Conservation (phyloP, 2,797 vertebrate species). For the Glossophaga mutica region DNA sequence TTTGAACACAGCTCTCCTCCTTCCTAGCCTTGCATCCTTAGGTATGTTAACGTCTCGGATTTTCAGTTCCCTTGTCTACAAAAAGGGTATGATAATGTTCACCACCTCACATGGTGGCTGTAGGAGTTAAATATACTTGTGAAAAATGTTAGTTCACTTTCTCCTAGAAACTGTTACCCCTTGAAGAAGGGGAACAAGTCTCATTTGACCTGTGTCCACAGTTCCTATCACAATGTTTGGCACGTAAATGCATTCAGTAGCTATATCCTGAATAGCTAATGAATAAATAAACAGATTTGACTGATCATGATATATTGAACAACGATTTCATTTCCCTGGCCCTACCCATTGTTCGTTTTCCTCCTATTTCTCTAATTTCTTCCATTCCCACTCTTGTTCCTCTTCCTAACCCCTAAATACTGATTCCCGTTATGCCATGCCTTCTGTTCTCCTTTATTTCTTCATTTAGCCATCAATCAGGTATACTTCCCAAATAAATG, state of each 20-base stretch:
- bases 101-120: neutral
- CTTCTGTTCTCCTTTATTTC: neutral
- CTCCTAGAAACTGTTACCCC: neutral
- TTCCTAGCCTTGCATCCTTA: neutral
- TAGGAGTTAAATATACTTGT: neutral
- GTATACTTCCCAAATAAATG: conserved; percentile 10
- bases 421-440: neutral
- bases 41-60: neutral
- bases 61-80: neutral
- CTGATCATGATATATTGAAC: neutral
- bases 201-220: neutral
- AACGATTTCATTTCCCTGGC: neutral
- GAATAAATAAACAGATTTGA: neutral
- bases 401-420: neutral
- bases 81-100: neutral
- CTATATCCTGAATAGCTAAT: neutral
- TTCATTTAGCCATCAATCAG: neutral
- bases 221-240: neutral
- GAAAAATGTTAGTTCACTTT: neutral
- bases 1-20: neutral
- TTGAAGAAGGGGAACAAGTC: neutral
- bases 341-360: neutral
- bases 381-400: neutral
- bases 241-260: neutral
- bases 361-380: neutral